Base-by-base conservation (phyloP, 2,888 invertebrate species). In the Ceratothoa steindachneri region DNA sequence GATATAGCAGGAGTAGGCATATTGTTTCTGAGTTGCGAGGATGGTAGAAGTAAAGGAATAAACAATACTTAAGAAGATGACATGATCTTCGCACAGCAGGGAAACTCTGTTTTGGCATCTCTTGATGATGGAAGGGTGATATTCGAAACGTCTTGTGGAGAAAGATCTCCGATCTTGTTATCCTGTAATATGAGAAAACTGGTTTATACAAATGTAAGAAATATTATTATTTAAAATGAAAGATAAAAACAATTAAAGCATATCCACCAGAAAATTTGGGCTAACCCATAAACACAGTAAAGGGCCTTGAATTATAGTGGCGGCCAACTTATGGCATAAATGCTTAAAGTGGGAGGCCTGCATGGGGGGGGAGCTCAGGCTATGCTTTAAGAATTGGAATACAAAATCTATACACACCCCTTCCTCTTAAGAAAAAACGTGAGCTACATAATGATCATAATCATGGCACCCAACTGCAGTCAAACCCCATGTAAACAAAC, bases 131-230 rank as follows among this genome's bases (percentile, higher is more conserved):
- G 75, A 7, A 75, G 73, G 51, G 75, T 71, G 30, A 78, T 75
- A 31, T 70, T 78, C 19, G 73, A 72, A 29, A 73, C 73, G 67
- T 78, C 78, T 73, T 78, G 78, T 1, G 78, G 78, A 9, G 78
- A 78, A 29, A 78, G 71, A 53, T 78, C 78, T 24, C 78, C 75
- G 52, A 72, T 72, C 65, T 78, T 78, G 75, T 73, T 78, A 68
- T 78, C 78, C 78, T 78, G 78, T 66, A 53, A 55, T 27, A n/a
- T n/a, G n/a, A 2, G 64, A 60, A 24, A n/a, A 22, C 24, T 41
- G 24, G 9, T 15, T 12, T 4, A 22, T 19, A 27, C 22, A 5
- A 30, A 52, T 19, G 67, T 9, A 28, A 53, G 7, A 19, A 7
- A 60, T 60, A 7, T 51, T 60, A 7, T 60, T 60, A 12, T 19